phyloP scores from a whole-genome alignment of 2,888 invertebrate species.

The Prostheceraeus crozeri region DNA sequence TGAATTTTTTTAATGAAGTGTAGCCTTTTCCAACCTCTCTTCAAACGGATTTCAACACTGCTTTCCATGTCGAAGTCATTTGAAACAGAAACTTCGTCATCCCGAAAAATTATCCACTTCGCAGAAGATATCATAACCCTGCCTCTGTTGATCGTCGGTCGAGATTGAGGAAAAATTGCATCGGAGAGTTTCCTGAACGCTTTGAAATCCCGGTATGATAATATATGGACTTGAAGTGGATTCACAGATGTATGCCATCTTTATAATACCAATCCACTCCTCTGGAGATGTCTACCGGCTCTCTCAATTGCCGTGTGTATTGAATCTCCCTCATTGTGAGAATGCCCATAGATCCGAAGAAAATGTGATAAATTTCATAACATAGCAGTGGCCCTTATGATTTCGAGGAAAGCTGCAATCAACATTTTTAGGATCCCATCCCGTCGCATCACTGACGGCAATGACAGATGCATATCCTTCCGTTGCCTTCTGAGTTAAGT shows the following conservation, averaged over 20 bases:
- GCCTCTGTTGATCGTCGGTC: no score
- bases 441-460: not conserved
- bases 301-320: not conserved
- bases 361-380: not conserved
- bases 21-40: constrained; percentile 3
- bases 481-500: not conserved
- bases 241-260: constrained; percentile 13
- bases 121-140: no score
- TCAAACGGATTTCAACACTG: no score
- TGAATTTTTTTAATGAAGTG: not conserved
- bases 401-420: not conserved
- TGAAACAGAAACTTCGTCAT: no score
- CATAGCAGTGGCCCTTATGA: not conserved
- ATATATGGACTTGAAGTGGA: not conserved
- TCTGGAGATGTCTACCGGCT: constrained; percentile 12
- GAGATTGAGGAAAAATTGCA: no score
- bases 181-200: no score
- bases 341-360: not conserved
- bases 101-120: no score
- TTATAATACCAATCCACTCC: constrained; percentile 10
- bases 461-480: not conserved
- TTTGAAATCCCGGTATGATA: not conserved
- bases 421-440: no score
- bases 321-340: not conserved
- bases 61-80: no score